Conservation (phyloP, 2,113 vertebrate genomes). For the Mionectes macconnelli region DNA sequence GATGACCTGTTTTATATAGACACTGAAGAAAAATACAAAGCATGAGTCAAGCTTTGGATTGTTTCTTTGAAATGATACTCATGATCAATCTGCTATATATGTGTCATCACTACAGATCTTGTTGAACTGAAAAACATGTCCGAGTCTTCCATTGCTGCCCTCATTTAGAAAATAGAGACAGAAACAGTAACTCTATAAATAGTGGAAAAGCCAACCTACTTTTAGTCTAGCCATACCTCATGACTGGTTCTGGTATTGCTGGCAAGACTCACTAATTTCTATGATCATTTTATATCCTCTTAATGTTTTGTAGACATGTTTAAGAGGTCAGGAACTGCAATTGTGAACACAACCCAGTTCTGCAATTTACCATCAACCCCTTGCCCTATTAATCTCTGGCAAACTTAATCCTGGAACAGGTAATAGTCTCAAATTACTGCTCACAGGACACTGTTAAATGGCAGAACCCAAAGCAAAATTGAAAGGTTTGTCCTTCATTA, state of each 20-base stretch:
- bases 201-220: not conserved
- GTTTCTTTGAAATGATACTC: not conserved
- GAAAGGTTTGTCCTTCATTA: conserved; percentile 46
- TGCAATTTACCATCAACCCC: not conserved
- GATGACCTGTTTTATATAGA: not conserved
- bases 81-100: not conserved
- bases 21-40: not conserved
- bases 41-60: not conserved
- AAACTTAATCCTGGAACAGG: conserved; percentile 6
- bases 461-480: conserved; percentile 52
- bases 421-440: conserved; percentile 36
- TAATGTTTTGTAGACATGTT: not conserved
- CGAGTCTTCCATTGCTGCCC: not conserved
- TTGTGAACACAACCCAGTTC: not conserved
- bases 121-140: not conserved
- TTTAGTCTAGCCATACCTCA: not conserved
- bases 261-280: not conserved
- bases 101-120: not conserved
- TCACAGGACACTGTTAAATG: conserved; percentile 17
- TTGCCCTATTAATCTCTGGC: conserved; percentile 6
- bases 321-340: not conserved
- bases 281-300: not conserved
- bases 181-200: not conserved
- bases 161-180: not conserved
- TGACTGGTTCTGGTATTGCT: not conserved